phyloP scores from a whole-genome alignment of 2,113 vertebrate genomes.

The Suncus etruscus region DNA sequence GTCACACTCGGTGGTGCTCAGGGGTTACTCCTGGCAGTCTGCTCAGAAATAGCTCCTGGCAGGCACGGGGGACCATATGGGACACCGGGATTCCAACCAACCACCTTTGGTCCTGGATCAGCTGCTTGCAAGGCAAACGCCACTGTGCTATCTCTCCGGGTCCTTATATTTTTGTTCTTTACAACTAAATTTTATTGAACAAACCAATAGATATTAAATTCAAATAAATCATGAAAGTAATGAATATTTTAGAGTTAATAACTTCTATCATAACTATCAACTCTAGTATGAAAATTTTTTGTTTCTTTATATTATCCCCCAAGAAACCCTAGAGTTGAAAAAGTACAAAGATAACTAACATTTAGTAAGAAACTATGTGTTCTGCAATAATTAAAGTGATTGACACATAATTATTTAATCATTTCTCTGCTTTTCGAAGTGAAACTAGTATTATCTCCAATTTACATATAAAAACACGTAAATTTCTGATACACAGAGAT shows the following conservation, averaged over 20 bases:
- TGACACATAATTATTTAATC: not conserved
- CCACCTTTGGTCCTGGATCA: no score
- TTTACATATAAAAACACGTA: not conserved
- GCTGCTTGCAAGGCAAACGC: no score
- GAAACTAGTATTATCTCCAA: not conserved
- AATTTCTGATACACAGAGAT: not conserved
- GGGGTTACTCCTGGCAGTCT: no score
- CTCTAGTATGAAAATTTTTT: conserved; percentile 50
- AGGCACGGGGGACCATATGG: no score
- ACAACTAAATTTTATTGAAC: conserved; percentile 20
- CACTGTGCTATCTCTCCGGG: no score
- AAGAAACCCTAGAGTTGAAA: not conserved
- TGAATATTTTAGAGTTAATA: no score
- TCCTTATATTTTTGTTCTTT: no score
- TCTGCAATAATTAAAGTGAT: not conserved
- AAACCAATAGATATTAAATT: no score
- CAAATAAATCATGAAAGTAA: no score
- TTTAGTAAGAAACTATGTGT: not conserved
- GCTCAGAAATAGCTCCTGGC: no score
- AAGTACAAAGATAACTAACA: not conserved
- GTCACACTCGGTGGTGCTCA: no score
- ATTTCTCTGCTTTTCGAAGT: not conserved
- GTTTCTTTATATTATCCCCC: not conserved
- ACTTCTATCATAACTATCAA: not conserved
- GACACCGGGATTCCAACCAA: no score